phyloP scores from a whole-genome alignment of 1,140 invertebrate genomes.

The Bombyx mori region DNA sequence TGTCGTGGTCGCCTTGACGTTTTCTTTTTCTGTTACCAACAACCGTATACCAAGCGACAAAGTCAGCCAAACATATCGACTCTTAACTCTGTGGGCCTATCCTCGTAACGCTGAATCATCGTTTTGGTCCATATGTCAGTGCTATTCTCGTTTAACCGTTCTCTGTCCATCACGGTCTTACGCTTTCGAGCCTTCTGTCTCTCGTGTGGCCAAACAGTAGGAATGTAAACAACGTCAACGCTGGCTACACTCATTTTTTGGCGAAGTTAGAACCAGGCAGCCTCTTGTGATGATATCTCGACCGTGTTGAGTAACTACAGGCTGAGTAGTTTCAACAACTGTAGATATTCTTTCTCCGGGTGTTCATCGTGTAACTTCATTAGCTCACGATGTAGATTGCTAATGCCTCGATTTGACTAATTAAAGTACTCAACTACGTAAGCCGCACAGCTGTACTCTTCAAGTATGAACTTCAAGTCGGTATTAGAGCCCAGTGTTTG shows the following conservation, averaged over 20 bases:
- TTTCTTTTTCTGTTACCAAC: neutral
- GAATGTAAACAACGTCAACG: constrained; percentile 1
- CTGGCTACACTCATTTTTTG: constrained; percentile 2
- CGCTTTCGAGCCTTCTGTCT: constrained; percentile 1
- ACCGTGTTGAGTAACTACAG: constrained; percentile 34
- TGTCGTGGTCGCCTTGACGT: constrained; percentile 20
- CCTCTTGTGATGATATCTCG: constrained; percentile 41
- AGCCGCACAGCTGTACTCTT: constrained; percentile 3
- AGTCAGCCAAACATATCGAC: constrained; percentile 25
- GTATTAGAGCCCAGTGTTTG: constrained; percentile 11
- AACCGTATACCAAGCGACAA: constrained; percentile 23
- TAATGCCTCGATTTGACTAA: constrained; percentile 22
- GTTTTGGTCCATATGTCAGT: constrained; percentile 22
- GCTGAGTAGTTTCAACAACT: constrained; percentile 24
- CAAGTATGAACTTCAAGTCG: constrained; percentile 3
- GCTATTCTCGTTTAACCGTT: neutral
- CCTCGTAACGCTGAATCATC: constrained; percentile 22
- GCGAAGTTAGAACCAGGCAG: constrained; percentile 27
- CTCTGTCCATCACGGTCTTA: constrained; percentile 1
- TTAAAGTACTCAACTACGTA: constrained; percentile 4
- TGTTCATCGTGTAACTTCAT: constrained; percentile 22
- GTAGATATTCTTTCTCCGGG: constrained; percentile 18
- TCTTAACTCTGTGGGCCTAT: constrained; percentile 20
- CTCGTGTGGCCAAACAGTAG: constrained; percentile 2
- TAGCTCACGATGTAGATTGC: constrained; percentile 32